Base-by-base conservation (phyloP, 2,888 invertebrate genomes). In the Meliscaeva auricollis region DNA sequence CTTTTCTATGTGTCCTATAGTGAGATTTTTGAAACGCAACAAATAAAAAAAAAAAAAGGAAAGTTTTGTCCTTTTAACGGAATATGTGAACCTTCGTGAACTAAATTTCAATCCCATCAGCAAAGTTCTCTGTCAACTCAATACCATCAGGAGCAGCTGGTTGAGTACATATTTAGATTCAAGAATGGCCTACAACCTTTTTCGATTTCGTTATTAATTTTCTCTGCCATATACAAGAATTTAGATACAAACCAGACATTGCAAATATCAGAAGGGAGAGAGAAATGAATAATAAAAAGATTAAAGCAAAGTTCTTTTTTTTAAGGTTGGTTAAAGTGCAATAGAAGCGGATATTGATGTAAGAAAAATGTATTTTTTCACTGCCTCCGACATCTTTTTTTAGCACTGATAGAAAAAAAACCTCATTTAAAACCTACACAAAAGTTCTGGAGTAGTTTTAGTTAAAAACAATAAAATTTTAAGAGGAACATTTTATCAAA, bases 161-260 rank as follows among this genome's bases (percentile, higher is more conserved):
- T 15, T 13, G 54, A 3, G 32, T 41, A 41, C 20, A 54, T 56
- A 30, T 22, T 20, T 48, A 15, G 26, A 38, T 46, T 13, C 20
- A 11, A 26, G n/a, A 17, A 7, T 13, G 3, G 22, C 32, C 60
- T 30, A 44, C 35, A 68, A 44, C 32, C 70, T 64, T 8, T 81
- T 81, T 73, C 73, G 73, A 62, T 77, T 77, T 82, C 72, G 73
- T 73, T 82, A 74, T 73, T 73, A 69, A 78, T 69, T 78, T 69
- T 41, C 72, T 77, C 72, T 54, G 26, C 26, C 26, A 32, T 66
- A 32, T 66, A 26, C 26, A 26, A 26, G 26, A 26, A 4, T 3
- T 26, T n/a, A n/a, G 3, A 4, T 26, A 26, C 4, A 26, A 26
- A 2, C 5, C n/a, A n/a, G n/a, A 13, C 8, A 15, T 30, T 15